phyloP scores from a whole-genome alignment of 2,797 vertebrate genomes.

The Sorex maritimensis region DNA sequence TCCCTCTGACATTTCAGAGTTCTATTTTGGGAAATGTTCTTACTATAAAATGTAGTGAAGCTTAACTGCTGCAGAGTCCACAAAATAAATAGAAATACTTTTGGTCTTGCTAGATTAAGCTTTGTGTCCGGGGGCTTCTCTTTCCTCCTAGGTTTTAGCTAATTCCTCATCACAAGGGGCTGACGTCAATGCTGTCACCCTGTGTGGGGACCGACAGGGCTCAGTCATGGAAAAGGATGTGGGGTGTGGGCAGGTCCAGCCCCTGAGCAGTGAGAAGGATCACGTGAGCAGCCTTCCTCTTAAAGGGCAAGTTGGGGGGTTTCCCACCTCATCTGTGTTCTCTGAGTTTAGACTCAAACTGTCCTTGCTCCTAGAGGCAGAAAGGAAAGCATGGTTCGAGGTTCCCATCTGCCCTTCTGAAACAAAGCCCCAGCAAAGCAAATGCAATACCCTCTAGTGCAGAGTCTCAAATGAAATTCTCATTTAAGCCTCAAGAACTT shows the following conservation, averaged over 20 bases:
- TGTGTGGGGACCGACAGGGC: conserved; percentile 83
- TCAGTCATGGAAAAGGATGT: conserved; percentile 69
- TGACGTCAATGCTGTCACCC: conserved; percentile 90
- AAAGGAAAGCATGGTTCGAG: background rate
- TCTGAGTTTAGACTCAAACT: conserved; percentile 57
- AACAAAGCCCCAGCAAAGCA: background rate
- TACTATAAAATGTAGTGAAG: conserved; percentile 86
- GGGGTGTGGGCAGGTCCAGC: background rate
- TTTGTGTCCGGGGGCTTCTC: conserved; percentile 79
- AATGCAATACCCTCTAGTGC: background rate
- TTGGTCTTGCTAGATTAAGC: conserved; percentile 81
- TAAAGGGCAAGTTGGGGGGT: conserved; percentile 73
- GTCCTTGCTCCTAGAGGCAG: background rate
- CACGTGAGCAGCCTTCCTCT: conserved; percentile 65
- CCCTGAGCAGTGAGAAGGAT: fast-evolving
- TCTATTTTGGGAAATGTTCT: conserved; percentile 89
- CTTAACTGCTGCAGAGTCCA: conserved; percentile 85
- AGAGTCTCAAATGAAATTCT: background rate
- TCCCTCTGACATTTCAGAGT: conserved; percentile 88
- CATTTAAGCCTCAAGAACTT: background rate
- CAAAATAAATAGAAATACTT: conserved; percentile 83
- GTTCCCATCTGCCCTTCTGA: background rate
- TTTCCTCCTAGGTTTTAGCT: conserved; percentile 88
- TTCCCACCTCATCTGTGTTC: conserved; percentile 66
- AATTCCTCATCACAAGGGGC: conserved; percentile 86